Conservation (phyloP, 2,888 invertebrate genomes). For the Lasioglossum marginatum region DNA sequence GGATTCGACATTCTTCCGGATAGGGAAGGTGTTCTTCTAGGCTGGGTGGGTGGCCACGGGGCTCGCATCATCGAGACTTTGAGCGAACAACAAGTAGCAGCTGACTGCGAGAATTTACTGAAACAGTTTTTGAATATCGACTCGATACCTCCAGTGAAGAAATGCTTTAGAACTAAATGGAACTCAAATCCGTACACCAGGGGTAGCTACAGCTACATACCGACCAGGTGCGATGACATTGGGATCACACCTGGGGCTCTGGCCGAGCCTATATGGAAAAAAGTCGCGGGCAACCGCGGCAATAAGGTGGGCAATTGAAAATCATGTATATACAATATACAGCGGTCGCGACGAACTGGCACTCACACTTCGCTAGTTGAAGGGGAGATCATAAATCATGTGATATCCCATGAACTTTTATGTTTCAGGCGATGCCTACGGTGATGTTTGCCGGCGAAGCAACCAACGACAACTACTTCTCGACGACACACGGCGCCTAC, state of each 20-base stretch:
- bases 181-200: constrained; percentile 85
- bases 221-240: constrained; percentile 85
- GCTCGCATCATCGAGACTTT: constrained; percentile 87
- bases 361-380: too few relatives aligned
- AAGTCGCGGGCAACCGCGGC: constrained; percentile 55
- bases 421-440: constrained; percentile 83
- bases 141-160: constrained; percentile 85
- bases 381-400: neutral
- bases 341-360: neutral
- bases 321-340: neutral
- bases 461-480: constrained; percentile 86
- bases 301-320: constrained; percentile 68
- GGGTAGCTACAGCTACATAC: constrained; percentile 87
- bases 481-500: constrained; percentile 89
- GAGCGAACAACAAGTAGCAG: constrained; percentile 85
- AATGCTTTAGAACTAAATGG: constrained; percentile 86
- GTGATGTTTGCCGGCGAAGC: constrained; percentile 89
- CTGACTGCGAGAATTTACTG: constrained; percentile 86
- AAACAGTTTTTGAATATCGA: constrained; percentile 84
- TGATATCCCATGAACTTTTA: neutral
- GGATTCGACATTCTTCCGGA: constrained; percentile 88
- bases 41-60: constrained; percentile 89
- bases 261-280: constrained; percentile 84
- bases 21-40: constrained; percentile 86
- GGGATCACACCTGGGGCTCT: constrained; percentile 83